Evolutionary conservation across 2,888 invertebrate species (phyloP).

Genomic region (Blastobasis lacticolella): DNA sequence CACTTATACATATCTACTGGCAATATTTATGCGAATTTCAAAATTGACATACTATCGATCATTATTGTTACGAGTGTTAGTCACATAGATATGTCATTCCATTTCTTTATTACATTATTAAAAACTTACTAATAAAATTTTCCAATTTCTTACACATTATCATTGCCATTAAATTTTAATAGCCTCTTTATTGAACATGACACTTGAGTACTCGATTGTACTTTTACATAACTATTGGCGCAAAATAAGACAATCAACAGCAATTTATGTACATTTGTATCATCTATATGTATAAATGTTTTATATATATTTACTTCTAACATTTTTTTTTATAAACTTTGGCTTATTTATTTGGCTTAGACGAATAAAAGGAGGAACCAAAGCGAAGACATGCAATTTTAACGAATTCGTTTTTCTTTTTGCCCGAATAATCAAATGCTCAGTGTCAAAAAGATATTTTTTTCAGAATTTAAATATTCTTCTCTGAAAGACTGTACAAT

Average conservation of each 20-base stretch:
- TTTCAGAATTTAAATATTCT: slow-evolving; percentile 21
- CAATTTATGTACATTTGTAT: slow-evolving; percentile 14
- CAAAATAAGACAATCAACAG: slow-evolving; percentile 17
- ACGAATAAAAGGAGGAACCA: slow-evolving; percentile 34
- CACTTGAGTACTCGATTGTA: slow-evolving; percentile 48
- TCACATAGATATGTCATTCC: slow-evolving; percentile 53
- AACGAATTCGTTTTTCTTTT: slow-evolving; percentile 1
- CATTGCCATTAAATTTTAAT: slow-evolving; percentile 19
- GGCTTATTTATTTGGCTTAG: slow-evolving; percentile 64
- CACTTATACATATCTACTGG: slow-evolving; percentile 25
- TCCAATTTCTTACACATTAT: slow-evolving; percentile 17
- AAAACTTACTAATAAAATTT: slow-evolving; percentile 20
- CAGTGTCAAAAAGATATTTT: slow-evolving; percentile 34
- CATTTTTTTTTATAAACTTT: slow-evolving; percentile 45
- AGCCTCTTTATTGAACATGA: slow-evolving; percentile 30
- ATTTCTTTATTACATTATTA: slow-evolving; percentile 16
- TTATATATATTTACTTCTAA: neutral
- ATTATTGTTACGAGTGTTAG: slow-evolving; percentile 18
- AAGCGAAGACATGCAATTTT: slow-evolving; percentile 8
- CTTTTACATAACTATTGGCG: slow-evolving; percentile 32
- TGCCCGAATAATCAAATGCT: slow-evolving; percentile 28
- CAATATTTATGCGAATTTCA: slow-evolving; percentile 21
- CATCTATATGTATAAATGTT: slow-evolving; percentile 1
- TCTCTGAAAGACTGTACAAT: slow-evolving; percentile 41
- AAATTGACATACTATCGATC: slow-evolving; percentile 33